A percentile compares a stretch with the other conserved stretches of the same genome.
Conservation (phyloP, 2,113 vertebrate species). For the Bos taurus region ARS-UCD2.0 NC_037337.1:4999501-5000000, state of each 20-base stretch:
- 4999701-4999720: not conserved
- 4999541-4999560: not conserved
- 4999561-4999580: not conserved
- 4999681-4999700: not conserved
- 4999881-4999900: slow-evolving; percentile 86
- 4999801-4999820: not conserved
- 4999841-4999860: slow-evolving; percentile 82
- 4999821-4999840: slow-evolving; percentile 35
- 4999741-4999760: not conserved
- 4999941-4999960: slow-evolving; percentile 85
- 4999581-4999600: not conserved
- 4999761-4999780: not conserved
- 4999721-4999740: not conserved
- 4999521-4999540: not conserved
- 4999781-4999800: not conserved
- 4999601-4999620: not conserved
- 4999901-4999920: slow-evolving; percentile 90
- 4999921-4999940: slow-evolving; percentile 94
- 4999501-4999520: no score
- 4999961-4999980: not conserved
- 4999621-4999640: not conserved
- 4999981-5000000: not conserved
- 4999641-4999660: not conserved
- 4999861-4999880: slow-evolving; percentile 90
- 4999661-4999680: not conserved